Evolutionary conservation across 2,888 invertebrate species (phyloP), one percentile per base, ranked within the genome.

Genomic region (Adineta ricciae): DNA sequence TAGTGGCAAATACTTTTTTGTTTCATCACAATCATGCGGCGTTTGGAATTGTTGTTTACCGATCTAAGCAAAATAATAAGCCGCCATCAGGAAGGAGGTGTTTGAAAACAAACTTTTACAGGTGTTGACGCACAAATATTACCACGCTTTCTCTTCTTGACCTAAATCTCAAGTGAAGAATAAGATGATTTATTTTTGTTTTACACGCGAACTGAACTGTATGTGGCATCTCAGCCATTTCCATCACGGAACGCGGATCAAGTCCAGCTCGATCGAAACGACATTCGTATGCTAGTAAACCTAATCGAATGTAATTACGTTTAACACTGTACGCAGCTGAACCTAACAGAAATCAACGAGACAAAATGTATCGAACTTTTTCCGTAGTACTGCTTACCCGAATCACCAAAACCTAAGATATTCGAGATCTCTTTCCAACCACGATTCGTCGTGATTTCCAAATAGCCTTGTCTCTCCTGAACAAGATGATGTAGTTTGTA

Each of bases 391-490:
- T n/a, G n/a, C n/a, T n/a, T 73, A 73, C 73, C 73, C 36, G 38
- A 38, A 73, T 73, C 73, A 41, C 73, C 73, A 73, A 73, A 73
- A 24, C 73, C 73, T 41, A 73, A 73, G 7, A 73, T n/a, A 73
- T 36, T 73, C 8, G 73, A 36, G 24, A 73, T n/a, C 24, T 73
- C 73, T 73, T 73, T 73, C 73, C 73, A 73, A n/a, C 78, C 78
- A n/a, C 78, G 78, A 78, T 78, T 78, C 24, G 78, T 78, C 21
- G 78, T 41, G n/a, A 78, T 78, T n/a, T 78, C 78, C 41, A 78
- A n/a, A 78, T 78, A 78, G 2, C 78, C 78, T 41, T 78, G 78
- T 78, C 41, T 78, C 41, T 78, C 78, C 41, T 41, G 41, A 41
- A 78, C 78, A 41, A 78, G 41, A n/a, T 78, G 19, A 41, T 78